Evolutionary conservation across 2,113 vertebrate genomes (phyloP), one percentile per base, ranked within the genome.

Genomic region (Capreolus pygargus): DNA sequence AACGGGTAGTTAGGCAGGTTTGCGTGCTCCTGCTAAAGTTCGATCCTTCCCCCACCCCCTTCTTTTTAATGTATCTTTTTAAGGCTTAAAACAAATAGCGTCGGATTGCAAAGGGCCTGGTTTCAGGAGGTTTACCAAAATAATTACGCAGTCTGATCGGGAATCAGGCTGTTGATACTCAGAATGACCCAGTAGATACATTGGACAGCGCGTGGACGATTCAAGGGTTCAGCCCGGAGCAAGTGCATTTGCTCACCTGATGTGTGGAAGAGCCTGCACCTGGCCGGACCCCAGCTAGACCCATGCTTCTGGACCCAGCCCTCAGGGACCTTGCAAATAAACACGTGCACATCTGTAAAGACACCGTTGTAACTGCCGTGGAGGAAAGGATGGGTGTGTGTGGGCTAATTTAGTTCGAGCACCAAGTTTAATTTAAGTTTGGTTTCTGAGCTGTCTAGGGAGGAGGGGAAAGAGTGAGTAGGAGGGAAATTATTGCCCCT

Each of bases 41-140:
- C 15, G 5, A 3, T 23, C 21, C 33, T 76, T 3, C 0, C 0
- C 2, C 5, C 67, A 6, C 2, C 17, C 57, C 1, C 30, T 17
- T 21, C 30, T 36, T 36, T 27, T 28, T 23, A 74, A 39, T 36
- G 21, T 2, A 14, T 4, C 19, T 27, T 55, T 58, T 78, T 19
- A 43, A 86, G 58, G 58, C 30, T 33, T n/a, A 39, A 23, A 27
- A 25, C 36, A 54, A 10, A 43, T 45, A 45, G 45, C 45, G 45
- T 45, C 45, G 8, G 92, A 21, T 54, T 11, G 39, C 27, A 36
- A 15, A 76, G 55, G 50, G 84, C 82, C 74, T 45, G 28, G 78
- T 91, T 76, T 3, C 61, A 2, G 82, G 91, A 8, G 4, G 17
- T 39, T 81, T 36, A 17, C 43, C 57, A 3, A 7, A 33, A n/a